phyloP scores from a whole-genome alignment of 2,888 invertebrate species.

The Colostygia pectinataria region DNA sequence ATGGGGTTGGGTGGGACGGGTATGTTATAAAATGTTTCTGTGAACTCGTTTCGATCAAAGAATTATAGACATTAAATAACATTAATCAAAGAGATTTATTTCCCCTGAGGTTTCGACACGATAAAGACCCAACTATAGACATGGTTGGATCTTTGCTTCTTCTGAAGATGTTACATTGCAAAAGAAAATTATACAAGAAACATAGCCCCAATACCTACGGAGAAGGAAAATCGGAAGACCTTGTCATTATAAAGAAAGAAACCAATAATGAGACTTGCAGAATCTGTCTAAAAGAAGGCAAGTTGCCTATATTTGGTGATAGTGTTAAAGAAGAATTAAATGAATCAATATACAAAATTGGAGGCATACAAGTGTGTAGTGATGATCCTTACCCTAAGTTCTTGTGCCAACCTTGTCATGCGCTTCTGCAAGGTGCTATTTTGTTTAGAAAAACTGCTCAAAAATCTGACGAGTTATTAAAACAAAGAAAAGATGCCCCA shows the following conservation, averaged over 20 bases:
- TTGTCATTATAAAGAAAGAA: conserved; percentile 6
- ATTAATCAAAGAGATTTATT: too few relatives aligned
- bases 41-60: too few relatives aligned
- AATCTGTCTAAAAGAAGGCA: conserved; percentile 67
- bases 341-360: conserved; percentile 50
- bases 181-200: not conserved
- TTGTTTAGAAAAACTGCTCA: conserved; percentile 67
- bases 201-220: not conserved
- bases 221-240: not conserved
- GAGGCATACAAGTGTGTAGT: conserved; percentile 50
- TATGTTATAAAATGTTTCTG: too few relatives aligned
- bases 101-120: too few relatives aligned
- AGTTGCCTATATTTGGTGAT: conserved; percentile 57
- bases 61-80: too few relatives aligned
- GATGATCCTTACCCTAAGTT: conserved; percentile 63
- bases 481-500: too few relatives aligned
- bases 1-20: too few relatives aligned
- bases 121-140: too few relatives aligned
- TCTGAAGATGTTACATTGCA: conserved; percentile 27
- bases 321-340: conserved; percentile 45
- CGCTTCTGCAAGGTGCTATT: conserved; percentile 62
- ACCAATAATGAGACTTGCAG: conserved; percentile 34
- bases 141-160: conserved; percentile 22
- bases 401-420: conserved; percentile 59
- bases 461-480: conserved; percentile 54